Percentiles rank a stretch among this genome's conserved stretches.
Evolutionary conservation across 2,888 invertebrate species (phyloP).

Genomic region (Chelonus formosanus): DNA sequence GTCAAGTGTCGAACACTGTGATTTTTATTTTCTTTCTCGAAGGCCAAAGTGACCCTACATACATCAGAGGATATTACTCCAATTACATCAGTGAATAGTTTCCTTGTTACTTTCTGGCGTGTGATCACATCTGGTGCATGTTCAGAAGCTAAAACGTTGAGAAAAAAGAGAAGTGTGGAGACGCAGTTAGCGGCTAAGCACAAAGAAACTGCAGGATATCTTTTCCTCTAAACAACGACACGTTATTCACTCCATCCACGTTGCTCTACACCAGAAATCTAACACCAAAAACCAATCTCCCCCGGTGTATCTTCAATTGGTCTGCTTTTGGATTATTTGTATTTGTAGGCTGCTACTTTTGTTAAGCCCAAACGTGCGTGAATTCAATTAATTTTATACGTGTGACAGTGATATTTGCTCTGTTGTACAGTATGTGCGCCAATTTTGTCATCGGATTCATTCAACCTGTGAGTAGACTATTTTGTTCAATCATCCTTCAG

Average conservation of each 20-base stretch:
- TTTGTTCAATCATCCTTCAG: constrained; percentile 8
- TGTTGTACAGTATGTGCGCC: constrained; percentile 43
- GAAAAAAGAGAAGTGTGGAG: neutral
- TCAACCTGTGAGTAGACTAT: constrained; percentile 40
- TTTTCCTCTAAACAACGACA: constrained; percentile 11
- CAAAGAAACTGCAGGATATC: constrained; percentile 26
- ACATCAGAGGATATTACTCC: constrained; percentile 10
- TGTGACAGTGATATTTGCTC: constrained; percentile 38
- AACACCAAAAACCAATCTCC: too few species aligned
- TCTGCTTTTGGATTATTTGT: neutral
- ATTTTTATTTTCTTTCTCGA: neutral
- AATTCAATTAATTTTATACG: constrained; percentile 23
- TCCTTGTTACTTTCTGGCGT: constrained; percentile 8
- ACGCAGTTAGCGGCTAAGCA: constrained; percentile 20
- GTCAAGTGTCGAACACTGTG: constrained; percentile 10
- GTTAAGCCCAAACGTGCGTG: constrained; percentile 27
- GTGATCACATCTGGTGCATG: constrained; percentile 15
- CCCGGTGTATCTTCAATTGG: too few species aligned
- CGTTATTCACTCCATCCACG: constrained; percentile 19
- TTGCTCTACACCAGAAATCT: too few species aligned
- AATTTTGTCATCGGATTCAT: constrained; percentile 41
- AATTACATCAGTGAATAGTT: constrained; percentile 14
- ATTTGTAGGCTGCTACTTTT: constrained; percentile 9
- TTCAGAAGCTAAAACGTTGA: neutral
- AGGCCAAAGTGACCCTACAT: neutral